These are phyloP conservation scores for Astyanax mexicanus DNA, from an alignment of 2,797 vertebrate genomes.

Conservation along the genomic window DNA sequence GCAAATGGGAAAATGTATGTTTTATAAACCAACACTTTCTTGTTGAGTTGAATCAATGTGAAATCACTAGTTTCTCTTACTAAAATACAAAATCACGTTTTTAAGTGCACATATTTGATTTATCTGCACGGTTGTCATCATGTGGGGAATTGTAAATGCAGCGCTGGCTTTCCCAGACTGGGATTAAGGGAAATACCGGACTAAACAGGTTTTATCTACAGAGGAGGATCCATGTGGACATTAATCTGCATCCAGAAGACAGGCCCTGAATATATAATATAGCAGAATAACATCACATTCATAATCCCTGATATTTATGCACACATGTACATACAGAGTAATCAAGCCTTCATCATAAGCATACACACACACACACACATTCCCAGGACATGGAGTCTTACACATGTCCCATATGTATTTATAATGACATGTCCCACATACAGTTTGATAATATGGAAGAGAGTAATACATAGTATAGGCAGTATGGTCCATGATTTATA, in stretches of 20 bases:
- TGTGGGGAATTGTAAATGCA: background rate
- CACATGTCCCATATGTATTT: background rate
- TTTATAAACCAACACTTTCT: too few relatives aligned
- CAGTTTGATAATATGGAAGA: too few relatives aligned
- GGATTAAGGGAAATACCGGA: too few relatives aligned
- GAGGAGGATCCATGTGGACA: background rate
- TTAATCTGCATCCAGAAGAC: conserved; percentile 13
- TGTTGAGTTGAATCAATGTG: too few relatives aligned
- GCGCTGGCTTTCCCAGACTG: background rate
- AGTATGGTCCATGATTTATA: too few relatives aligned
- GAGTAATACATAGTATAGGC: too few relatives aligned
- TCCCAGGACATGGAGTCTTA: background rate
- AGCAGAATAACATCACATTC: conserved; percentile 4
- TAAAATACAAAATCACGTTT: too few relatives aligned
- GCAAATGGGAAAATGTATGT: too few relatives aligned
- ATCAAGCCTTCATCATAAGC: conserved; percentile 1
- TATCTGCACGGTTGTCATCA: conserved; percentile 3
- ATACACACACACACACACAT: background rate
- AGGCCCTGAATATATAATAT: conserved; percentile 32
- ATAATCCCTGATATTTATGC: conserved; percentile 10
- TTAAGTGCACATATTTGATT: conserved; percentile 8
- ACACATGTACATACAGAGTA: conserved; percentile 7
- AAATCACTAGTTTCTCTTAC: too few relatives aligned
- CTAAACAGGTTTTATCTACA: background rate
- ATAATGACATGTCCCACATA: background rate